Evolutionary conservation across 2,113 vertebrate genomes (phyloP).

Genomic region (Daubentonia madagascariensis): DNA sequence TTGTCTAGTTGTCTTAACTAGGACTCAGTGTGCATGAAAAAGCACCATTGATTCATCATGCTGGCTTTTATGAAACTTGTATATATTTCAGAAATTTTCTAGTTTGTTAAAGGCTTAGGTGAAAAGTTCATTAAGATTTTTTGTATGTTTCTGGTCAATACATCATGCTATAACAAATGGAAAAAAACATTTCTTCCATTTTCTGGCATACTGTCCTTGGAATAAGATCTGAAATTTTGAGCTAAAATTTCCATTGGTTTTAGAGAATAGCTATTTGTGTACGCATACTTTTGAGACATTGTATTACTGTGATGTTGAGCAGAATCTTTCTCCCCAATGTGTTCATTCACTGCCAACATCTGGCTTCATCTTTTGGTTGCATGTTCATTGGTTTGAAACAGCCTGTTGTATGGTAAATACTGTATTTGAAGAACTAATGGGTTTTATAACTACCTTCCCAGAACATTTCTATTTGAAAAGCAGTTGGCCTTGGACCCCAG

Average conservation of each 20-base stretch:
- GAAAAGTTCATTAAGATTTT: background rate
- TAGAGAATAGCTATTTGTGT: background rate
- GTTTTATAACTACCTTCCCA: background rate
- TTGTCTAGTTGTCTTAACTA: background rate
- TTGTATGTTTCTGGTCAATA: slow-evolving; percentile 9
- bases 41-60: background rate
- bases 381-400: background rate
- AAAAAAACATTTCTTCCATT: background rate
- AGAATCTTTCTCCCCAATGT: background rate
- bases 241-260: slow-evolving; percentile 41
- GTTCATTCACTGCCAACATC: background rate
- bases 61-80: background rate
- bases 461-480: slow-evolving; percentile 21
- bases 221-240: slow-evolving; percentile 37
- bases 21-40: background rate
- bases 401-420: background rate
- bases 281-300: background rate
- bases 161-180: slow-evolving; percentile 2
- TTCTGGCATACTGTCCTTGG: slow-evolving; percentile 19
- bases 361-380: background rate
- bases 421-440: background rate
- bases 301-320: background rate
- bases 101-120: slow-evolving; percentile 23
- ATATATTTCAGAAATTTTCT: background rate
- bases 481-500: background rate